These are phyloP conservation scores for Chironex yamaguchii DNA, from an alignment of 30 jellyfish, hydroid and myxozoan species.

Conservation along the genomic window DNA sequence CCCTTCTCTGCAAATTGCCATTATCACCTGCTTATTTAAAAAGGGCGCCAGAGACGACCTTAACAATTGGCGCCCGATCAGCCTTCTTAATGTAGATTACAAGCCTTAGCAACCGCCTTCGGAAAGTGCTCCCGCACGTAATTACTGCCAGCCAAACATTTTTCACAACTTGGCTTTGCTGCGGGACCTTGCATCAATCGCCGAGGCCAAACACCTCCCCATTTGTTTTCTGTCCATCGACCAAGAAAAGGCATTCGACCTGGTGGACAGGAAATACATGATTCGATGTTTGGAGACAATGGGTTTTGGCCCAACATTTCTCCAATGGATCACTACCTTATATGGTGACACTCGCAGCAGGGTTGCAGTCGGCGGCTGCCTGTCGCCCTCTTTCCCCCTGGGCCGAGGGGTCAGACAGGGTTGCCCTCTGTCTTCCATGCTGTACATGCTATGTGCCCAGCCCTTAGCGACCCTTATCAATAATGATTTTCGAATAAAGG, in stretches of 20 bases:
- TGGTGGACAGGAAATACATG: not conserved
- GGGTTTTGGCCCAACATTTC: conserved; percentile 11
- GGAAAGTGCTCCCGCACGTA: not conserved
- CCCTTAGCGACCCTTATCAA: no score
- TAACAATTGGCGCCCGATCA: conserved; percentile 49
- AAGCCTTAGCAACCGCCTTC: conserved; percentile 23
- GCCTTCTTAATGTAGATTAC: conserved; percentile 40
- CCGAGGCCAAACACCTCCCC: conserved; percentile 28
- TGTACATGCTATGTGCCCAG: no score
- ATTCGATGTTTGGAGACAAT: not conserved
- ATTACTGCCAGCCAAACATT: conserved; percentile 33
- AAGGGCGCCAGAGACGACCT: conserved; percentile 21
- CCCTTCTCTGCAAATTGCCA: not conserved
- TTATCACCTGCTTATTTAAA: conserved; percentile 31
- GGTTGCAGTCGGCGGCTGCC: conserved; percentile 10
- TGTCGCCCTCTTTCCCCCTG: not conserved
- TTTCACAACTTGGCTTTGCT: conserved; percentile 7
- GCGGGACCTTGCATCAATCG: conserved; percentile 3
- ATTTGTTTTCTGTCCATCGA: not conserved
- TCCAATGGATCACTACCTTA: not conserved
- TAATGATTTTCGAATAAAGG: no score
- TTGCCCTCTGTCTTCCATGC: no score
- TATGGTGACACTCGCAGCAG: not conserved
- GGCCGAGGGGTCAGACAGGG: no score
- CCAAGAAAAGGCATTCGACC: conserved; percentile 39